Base-by-base conservation (phyloP, 2,888 invertebrate species). In the Sinopyrophorus schimmeli region DNA sequence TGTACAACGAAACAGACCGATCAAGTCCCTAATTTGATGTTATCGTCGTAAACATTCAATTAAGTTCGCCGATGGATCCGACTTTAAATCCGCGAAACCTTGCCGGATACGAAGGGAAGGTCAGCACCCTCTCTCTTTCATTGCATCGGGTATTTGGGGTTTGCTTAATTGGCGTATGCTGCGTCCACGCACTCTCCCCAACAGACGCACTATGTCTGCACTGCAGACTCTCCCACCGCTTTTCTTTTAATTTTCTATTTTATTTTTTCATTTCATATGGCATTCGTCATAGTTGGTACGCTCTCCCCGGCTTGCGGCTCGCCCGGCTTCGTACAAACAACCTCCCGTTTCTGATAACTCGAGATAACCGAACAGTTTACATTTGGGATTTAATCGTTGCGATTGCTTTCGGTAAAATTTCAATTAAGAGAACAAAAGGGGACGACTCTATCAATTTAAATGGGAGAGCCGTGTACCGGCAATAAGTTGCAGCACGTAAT, bases 191-290 rank as follows among this genome's bases (percentile, higher is more conserved):
- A 52, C 43, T 42, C 47, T 41, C 55, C 41, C 41, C 31, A 40
- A 44, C 40, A 52, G 47, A 54, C 52, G 52, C 54, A 52, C 48
- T 38, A 47, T 27, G 46, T 30, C 44, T 51, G 52, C 53, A 53
- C 47, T 53, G 53, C 55, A 55, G 55, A 40, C 41, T 47, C 47
- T 43, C 48, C 43, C 49, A 46, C 53, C 39, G 41, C 53, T 53
- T 24, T 52, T 52, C 40, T 43, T 52, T 34, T 47, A 39, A 24
- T 37, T 17, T 38, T 39, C 38, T 32, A 32, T 47, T 42, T 41
- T 32, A 35, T 41, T 34, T 34, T 17, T 27, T 24, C n/a, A n/a
- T n/a, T n/a, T 17, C 41, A 30, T 41, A 15, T 16, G 28, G 21
- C 37, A 37, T n/a, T n/a, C n/a, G n/a, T n/a, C n/a, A 21, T 21